A percentile compares a stretch with the other conserved stretches of the same genome.
Conservation (phyloP, 2,888 invertebrate species). For the Leptinotarsa rubiginosa region DNA sequence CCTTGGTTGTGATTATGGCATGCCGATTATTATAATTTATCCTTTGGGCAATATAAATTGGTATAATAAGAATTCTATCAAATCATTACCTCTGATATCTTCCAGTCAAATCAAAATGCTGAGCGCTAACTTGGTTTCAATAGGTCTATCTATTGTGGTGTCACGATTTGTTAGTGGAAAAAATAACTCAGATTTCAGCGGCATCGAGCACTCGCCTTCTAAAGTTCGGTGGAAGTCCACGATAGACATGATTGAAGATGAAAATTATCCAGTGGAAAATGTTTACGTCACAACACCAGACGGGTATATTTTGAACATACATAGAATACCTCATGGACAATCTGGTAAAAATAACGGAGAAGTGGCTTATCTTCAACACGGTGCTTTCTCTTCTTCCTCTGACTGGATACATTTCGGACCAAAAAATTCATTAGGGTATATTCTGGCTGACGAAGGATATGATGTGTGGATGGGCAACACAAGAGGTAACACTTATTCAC, state of each 20-base stretch:
- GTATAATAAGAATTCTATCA: background rate
- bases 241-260: conserved; percentile 60
- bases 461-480: conserved; percentile 59
- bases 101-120: background rate
- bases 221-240: background rate
- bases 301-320: conserved; percentile 70
- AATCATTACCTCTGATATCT: background rate
- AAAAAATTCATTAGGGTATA: conserved; percentile 61
- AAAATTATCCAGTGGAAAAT: conserved; percentile 66
- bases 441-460: conserved; percentile 57
- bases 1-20: background rate
- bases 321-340: conserved; percentile 69
- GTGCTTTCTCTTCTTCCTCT: conserved; percentile 68
- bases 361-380: conserved; percentile 69
- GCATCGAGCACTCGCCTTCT: background rate
- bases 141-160: background rate
- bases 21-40: background rate
- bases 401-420: conserved; percentile 71
- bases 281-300: conserved; percentile 68
- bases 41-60: conserved; percentile 1
- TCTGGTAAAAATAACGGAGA: conserved; percentile 49
- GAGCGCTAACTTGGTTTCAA: background rate
- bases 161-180: background rate
- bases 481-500: conserved; percentile 53
- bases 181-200: background rate